These are phyloP conservation scores for Podiceps cristatus DNA, from an alignment of 2,113 vertebrate species.

Conservation along the genomic window DNA sequence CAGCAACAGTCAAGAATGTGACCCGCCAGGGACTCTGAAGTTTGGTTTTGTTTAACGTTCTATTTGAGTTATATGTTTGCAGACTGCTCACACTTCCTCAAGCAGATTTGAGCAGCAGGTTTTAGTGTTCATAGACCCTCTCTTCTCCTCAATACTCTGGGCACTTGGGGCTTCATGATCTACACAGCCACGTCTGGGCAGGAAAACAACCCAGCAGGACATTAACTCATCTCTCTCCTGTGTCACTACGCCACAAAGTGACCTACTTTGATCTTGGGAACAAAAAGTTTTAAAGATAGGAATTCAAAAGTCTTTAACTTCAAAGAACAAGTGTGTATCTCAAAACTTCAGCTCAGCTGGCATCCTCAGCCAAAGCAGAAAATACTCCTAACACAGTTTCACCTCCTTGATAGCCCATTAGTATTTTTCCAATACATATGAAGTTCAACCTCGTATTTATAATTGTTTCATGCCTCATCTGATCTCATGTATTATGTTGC, in stretches of 20 bases:
- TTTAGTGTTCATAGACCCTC: background rate
- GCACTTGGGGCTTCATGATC: accelerated
- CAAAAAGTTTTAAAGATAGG: background rate
- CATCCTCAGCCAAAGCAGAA: background rate
- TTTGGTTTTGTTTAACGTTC: background rate
- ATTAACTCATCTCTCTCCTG: background rate
- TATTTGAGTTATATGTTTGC: background rate
- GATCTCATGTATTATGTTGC: background rate
- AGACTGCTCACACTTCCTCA: background rate
- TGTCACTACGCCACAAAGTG: accelerated
- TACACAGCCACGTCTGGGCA: accelerated
- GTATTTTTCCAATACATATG: background rate
- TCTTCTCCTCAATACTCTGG: background rate
- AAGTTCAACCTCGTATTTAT: background rate
- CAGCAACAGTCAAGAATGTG: background rate
- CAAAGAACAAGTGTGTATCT: background rate
- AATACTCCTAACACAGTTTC: background rate
- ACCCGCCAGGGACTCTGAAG: background rate
- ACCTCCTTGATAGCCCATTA: background rate
- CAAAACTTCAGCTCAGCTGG: background rate
- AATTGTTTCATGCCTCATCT: background rate
- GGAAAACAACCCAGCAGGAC: background rate
- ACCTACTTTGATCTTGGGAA: background rate
- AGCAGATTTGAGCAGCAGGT: background rate
- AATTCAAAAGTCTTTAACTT: background rate